Base-by-base conservation (phyloP, 2,113 vertebrate genomes). In the Hystrix cristata region DNA sequence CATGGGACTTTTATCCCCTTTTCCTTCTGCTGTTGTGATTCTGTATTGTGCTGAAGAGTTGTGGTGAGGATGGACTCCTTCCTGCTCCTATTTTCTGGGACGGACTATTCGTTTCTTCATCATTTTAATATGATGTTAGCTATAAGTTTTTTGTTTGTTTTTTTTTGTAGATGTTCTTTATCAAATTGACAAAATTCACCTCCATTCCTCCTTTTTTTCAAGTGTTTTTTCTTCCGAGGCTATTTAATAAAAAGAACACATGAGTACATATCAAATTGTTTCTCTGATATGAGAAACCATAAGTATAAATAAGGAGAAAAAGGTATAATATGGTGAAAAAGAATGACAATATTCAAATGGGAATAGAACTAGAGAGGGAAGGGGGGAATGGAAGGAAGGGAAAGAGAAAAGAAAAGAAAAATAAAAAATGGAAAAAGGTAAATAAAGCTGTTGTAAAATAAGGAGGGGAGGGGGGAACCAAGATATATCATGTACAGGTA, bases 21-120 rank as follows among this genome's bases (percentile, higher is more conserved):
- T 7, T 29, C 7, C 51, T 53, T 34, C 57, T 25, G 7, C 0
- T 38, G 18, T 0, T 0, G 48, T 59, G 83, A 16, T 13, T 34
- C 11, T 6, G 14, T 11, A 12, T 25, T 0, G 0, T 34, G 43
- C n/a, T 25, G 18, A 5, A 5, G 2, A 46, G 57, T 76, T 57
- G 14, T 29, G 71, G 15, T 25, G 43, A 69, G 31, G 48, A 90
- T 29, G 4, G 53, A 27, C 4, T 1, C 60, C 19, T 72, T 34
- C 62, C 69, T 18, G 0, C 3, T 16, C 71, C 64, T 13, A 0
- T 51, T 65, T 34, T n/a, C 43, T n/a, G 38, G 27, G 79, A 38
- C 5, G 57, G n/a, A 8, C 2, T 6, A 1, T 6, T 59, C 1
- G 15, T 21, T 57, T 27, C 46, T 51, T 64, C 81, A 91, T 38